Conservation (phyloP, 1,140 invertebrate species). For the Hycleus cichorii region DNA sequence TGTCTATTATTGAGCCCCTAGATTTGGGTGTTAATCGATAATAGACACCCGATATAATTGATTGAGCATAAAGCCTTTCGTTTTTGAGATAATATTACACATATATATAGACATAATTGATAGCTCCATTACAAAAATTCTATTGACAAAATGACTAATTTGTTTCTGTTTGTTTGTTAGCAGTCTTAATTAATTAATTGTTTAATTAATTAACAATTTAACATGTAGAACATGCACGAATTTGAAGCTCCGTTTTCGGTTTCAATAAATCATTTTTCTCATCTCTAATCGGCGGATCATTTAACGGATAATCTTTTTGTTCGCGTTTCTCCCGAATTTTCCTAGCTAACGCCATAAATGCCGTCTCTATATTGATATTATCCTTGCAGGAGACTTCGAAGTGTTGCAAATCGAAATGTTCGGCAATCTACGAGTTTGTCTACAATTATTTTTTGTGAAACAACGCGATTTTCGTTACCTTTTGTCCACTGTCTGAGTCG, state of each 20-base stretch:
- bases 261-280: conserved; percentile 24
- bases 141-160: no score
- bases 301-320: conserved; percentile 46
- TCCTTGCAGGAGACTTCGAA: conserved; percentile 89
- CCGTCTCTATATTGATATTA: conserved; percentile 83
- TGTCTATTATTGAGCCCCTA: no score
- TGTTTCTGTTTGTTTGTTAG: no score
- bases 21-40: no score
- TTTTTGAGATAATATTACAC: not conserved
- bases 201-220: not conserved
- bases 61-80: not conserved
- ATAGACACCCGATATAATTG: not conserved
- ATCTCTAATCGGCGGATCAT: conserved; percentile 25
- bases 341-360: conserved; percentile 72
- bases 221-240: conserved; percentile 26
- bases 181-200: no score
- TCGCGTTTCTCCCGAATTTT: conserved; percentile 73
- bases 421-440: conserved; percentile 60
- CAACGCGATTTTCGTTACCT: conserved; percentile 45
- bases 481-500: conserved; percentile 68
- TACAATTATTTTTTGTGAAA: not conserved
- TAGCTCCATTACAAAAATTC: no score
- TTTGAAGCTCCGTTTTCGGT: conserved; percentile 24
- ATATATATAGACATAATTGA: not conserved
- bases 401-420: conserved; percentile 86